phyloP scores from a whole-genome alignment of 2,113 vertebrate genomes.

The Cynoglossus semilaevis region DNA sequence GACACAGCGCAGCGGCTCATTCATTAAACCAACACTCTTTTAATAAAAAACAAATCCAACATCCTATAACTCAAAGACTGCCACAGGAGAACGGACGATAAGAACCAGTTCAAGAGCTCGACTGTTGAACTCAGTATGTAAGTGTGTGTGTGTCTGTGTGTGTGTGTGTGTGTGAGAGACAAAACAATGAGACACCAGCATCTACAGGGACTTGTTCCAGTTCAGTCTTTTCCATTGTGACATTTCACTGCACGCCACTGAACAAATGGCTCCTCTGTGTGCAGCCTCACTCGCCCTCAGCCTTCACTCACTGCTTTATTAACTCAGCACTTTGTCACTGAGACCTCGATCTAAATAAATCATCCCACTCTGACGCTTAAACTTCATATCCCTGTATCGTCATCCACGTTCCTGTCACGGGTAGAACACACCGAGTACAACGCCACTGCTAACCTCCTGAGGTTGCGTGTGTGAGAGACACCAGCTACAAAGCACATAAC shows the following conservation, averaged over 20 bases:
- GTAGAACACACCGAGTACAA: not conserved
- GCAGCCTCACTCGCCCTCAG: constrained; percentile 8
- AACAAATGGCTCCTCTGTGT: constrained; percentile 39
- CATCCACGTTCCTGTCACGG: constrained; percentile 1
- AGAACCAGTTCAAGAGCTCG: constrained; percentile 3
- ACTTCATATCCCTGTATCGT: constrained; percentile 2
- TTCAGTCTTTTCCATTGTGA: constrained; percentile 51
- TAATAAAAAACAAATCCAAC: constrained; percentile 13
- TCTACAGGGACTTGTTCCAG: constrained; percentile 48
- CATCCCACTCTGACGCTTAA: constrained; percentile 9
- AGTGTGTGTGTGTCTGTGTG: constrained; percentile 4
- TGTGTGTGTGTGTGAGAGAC: not conserved
- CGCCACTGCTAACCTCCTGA: not conserved
- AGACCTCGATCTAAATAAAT: constrained; percentile 21
- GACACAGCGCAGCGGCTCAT: constrained; percentile 1
- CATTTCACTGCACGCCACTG: constrained; percentile 28
- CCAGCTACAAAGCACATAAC: no score
- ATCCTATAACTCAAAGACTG: constrained; percentile 17
- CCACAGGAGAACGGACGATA: constrained; percentile 10
- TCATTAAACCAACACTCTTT: constrained; percentile 12
- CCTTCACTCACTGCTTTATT: constrained; percentile 15
- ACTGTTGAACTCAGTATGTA: constrained; percentile 12
- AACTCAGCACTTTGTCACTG: constrained; percentile 11
- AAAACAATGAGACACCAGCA: constrained; percentile 11
- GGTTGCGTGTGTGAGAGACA: not conserved